These are phyloP conservation scores for Pachypanchax playfairii DNA, from an alignment of 2,113 vertebrate genomes.

Conservation along the genomic window DNA sequence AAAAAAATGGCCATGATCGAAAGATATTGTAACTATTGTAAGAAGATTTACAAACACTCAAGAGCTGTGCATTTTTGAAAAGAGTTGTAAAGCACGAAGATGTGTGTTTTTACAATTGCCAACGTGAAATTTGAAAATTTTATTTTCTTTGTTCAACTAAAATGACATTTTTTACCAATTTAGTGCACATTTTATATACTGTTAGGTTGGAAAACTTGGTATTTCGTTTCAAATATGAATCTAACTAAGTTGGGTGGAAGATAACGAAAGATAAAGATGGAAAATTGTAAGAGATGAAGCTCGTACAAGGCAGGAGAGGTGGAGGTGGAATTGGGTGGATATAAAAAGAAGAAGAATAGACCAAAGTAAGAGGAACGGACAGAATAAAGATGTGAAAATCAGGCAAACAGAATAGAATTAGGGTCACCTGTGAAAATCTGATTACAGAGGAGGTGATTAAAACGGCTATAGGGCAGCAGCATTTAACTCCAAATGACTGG, in stretches of 20 bases:
- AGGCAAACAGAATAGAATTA: neutral
- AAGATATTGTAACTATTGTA: too few relatives aligned
- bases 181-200: too few relatives aligned
- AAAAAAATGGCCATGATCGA: neutral
- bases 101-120: too few relatives aligned
- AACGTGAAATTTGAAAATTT: too few relatives aligned
- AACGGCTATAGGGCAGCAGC: neutral
- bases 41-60: too few relatives aligned
- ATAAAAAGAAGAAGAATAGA: neutral
- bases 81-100: too few relatives aligned
- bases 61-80: slow-evolving; percentile 45
- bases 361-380: neutral
- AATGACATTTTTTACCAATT: too few relatives aligned
- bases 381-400: neutral
- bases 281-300: slow-evolving; percentile 12
- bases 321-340: neutral
- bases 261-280: too few relatives aligned
- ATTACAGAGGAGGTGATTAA: neutral
- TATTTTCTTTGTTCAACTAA: slow-evolving; percentile 10
- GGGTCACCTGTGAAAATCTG: neutral
- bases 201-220: too few relatives aligned
- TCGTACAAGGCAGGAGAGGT: neutral
- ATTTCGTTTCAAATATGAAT: too few relatives aligned
- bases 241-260: too few relatives aligned
- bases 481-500: slow-evolving; percentile 21